Base-by-base conservation (phyloP, 2,113 vertebrate species). In the Nipponia nippon region DNA sequence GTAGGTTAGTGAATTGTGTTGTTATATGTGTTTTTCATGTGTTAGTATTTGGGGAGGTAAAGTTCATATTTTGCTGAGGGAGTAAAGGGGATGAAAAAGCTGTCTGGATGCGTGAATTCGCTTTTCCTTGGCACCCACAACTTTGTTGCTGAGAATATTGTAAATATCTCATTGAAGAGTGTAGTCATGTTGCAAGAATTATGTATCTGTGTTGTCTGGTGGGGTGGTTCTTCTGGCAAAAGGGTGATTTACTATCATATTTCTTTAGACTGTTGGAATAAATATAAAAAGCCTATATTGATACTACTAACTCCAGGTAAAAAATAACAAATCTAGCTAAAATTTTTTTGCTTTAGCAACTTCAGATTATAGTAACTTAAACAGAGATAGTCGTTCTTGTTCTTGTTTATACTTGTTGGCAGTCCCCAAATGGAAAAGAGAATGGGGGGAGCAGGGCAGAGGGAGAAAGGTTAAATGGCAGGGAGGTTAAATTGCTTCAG, bases 401-500 rank as follows among this genome's bases (percentile, higher is more conserved):
- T 95, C 62, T 53, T 85, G 30, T 78, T 85, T 65, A 71, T 96
- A 46, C 61, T 93, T 94, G 52, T 66, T 96, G 87, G 50, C 62
- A 78, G 75, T 79, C 66, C 65, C 52, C 86, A 27, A 91, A 47
- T 80, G 47, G 61, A 73, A 87, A 27, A 40, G 55, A 49, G 56
- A 50, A 76, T 63, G 61, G 40, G 44, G 72, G 71, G 72, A 83
- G 73, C 34, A 88, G 81, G 47, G 71, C 87, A 96, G 30, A 72
- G 29, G 40, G 53, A 63, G 75, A 92, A 94, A 86, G 71, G 91
- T 97, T 96, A 96, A 98, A 97, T 96, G 97, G 90, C 42, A 67
- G 76, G 82, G 95, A 63, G 63, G 91, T 96, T 95, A 95, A 97
- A 97, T 97, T 97, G 95, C 95, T 94, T 96, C 89, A 96, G 72